Evolutionary conservation across 1,140 invertebrate genomes (phyloP).

Genomic region (Ceratosolen solmsi): DNA sequence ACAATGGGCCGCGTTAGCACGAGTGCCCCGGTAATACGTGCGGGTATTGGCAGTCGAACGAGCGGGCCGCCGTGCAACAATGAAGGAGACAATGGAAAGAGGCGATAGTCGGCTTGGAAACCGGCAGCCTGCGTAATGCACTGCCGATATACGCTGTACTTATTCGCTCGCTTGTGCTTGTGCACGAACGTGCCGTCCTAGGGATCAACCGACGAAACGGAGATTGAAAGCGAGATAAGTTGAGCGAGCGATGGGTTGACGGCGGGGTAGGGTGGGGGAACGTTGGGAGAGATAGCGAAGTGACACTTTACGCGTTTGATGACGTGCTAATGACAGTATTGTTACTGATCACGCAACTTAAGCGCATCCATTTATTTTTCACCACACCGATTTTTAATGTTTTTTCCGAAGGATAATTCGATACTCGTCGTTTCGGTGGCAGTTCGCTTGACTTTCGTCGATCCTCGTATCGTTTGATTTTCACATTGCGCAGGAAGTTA

Average conservation of each 20-base stretch:
- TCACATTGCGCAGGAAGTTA: too few relatives aligned
- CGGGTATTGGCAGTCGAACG: conserved; percentile 60
- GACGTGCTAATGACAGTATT: conserved; percentile 32
- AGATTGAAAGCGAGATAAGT: background rate
- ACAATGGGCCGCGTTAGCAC: conserved; percentile 38
- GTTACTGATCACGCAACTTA: background rate
- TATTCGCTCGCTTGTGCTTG: background rate
- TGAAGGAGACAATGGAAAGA: conserved; percentile 52
- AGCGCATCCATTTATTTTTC: background rate
- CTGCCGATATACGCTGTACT: conserved; percentile 2
- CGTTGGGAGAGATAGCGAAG: background rate
- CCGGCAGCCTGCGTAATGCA: conserved; percentile 35
- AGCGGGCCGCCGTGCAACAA: conserved; percentile 45
- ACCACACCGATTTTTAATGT: background rate
- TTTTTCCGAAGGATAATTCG: background rate
- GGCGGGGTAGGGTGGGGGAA: too few relatives aligned
- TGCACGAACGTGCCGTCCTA: background rate
- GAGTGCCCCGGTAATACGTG: conserved; percentile 51
- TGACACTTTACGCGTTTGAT: conserved; percentile 43
- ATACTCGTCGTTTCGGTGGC: background rate
- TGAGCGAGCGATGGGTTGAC: too few relatives aligned
- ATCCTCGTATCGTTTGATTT: too few relatives aligned
- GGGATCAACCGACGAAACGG: background rate
- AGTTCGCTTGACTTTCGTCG: too few relatives aligned
- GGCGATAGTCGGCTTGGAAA: conserved; percentile 47